These are phyloP conservation scores for Mormyrus proboscirostris DNA, from an alignment of 2,797 vertebrate species.

Conservation along the genomic window DNA sequence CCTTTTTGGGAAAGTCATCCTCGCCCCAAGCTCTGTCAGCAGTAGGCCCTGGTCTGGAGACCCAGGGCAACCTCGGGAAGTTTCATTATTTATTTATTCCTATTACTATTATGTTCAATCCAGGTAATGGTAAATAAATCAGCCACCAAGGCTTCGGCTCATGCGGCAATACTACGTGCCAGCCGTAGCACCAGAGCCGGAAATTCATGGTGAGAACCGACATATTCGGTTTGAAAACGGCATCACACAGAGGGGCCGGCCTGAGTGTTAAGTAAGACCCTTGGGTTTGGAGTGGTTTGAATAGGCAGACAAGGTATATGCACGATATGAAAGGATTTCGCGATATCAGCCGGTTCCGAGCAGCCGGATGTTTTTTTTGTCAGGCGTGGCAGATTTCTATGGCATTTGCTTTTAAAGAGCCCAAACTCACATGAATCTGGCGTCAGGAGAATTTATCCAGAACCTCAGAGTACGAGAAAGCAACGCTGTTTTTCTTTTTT, in stretches of 20 bases:
- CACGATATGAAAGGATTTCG: slow-evolving; percentile 33
- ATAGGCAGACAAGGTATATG: slow-evolving; percentile 33
- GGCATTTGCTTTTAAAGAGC: slow-evolving; percentile 43
- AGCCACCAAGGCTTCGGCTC: neutral
- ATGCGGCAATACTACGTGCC: neutral
- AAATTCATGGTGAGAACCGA: slow-evolving; percentile 39
- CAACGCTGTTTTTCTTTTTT: slow-evolving; percentile 20
- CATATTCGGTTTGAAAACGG: slow-evolving; percentile 51
- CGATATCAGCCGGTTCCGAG: slow-evolving; percentile 32
- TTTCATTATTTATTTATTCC: neutral
- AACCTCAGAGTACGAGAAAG: slow-evolving; percentile 24
- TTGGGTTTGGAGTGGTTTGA: slow-evolving; percentile 37
- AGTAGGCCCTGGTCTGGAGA: slow-evolving; percentile 16
- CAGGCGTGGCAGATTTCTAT: slow-evolving; percentile 29
- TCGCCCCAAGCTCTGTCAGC: slow-evolving; percentile 21
- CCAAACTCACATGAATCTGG: slow-evolving; percentile 27
- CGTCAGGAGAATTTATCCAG: slow-evolving; percentile 30
- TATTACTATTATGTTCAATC: neutral
- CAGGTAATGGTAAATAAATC: neutral
- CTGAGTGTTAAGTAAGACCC: slow-evolving; percentile 56
- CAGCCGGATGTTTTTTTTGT: slow-evolving; percentile 19
- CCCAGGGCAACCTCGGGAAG: slow-evolving; percentile 14
- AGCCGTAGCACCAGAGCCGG: neutral
- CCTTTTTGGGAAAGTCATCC: neutral
- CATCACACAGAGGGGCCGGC: slow-evolving; percentile 48